These are phyloP conservation scores for Peromyscus californicus DNA, from an alignment of 2,113 vertebrate species.

Conservation along the genomic window DNA sequence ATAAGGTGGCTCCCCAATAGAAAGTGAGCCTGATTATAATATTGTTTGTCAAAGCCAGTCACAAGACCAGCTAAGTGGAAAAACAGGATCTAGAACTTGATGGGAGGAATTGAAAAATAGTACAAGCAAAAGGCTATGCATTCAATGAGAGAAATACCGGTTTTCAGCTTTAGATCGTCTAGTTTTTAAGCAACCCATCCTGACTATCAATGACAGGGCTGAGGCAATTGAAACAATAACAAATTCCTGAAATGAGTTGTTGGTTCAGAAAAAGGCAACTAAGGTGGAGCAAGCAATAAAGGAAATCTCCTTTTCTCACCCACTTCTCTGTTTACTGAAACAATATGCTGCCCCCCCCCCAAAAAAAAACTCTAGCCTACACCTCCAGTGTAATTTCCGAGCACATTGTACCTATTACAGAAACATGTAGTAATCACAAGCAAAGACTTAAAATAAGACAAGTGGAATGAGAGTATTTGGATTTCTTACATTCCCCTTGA, in stretches of 20 bases:
- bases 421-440: not conserved
- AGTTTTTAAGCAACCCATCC: not conserved
- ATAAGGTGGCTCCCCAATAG: not conserved
- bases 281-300: not conserved
- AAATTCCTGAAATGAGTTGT: not conserved
- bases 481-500: not conserved
- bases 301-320: not conserved
- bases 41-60: not conserved
- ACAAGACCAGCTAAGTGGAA: not conserved
- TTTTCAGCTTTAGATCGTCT: not conserved
- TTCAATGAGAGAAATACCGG: not conserved
- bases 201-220: not conserved
- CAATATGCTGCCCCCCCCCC: not conserved
- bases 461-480: not conserved
- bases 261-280: not conserved
- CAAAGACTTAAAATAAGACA: not conserved
- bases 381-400: not conserved
- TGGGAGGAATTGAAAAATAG: not conserved
- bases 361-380: not conserved
- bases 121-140: not conserved
- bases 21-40: not conserved
- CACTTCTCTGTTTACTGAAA: slow-evolving; percentile 3
- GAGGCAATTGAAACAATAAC: not conserved
- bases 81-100: not conserved
- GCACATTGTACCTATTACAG: not conserved